Base-by-base conservation (phyloP, 2,797 vertebrate genomes). In the Philypnodon macrostomus region DNA sequence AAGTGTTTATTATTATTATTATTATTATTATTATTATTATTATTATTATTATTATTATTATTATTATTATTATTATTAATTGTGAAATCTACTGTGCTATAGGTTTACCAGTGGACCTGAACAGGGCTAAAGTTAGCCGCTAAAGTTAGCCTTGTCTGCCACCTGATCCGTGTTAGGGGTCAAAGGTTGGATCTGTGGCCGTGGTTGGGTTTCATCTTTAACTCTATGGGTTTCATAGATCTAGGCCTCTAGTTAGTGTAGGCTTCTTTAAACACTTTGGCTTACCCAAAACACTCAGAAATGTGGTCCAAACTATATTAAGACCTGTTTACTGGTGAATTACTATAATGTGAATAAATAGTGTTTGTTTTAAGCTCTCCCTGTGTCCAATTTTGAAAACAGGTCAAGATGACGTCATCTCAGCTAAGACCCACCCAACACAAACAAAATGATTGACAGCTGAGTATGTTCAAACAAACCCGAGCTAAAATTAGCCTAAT, bases 151-250 rank as follows among this genome's bases (percentile, higher is more conserved):
- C 14, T 38, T 7, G 1, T 37, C 53, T 64, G 84, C 81, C 73
- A 86, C 68, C 77, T 70, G 79, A 86, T 75, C 70, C 57, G 45
- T 47, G 56, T 55, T 26, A 38, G 1, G 68, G 81, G 69, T 86
- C 71, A 64, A 6, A 68, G 85, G 78, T 83, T 54, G 73, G 61
- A 66, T 73, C 57, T 55, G 53, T 53, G 50, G 56, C 46, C 7
- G 6, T 54, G 70, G 51, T 80, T 85, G 66, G 35, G 65, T 84
- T n/a, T n/a, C n/a, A n/a, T n/a, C n/a, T n/a, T n/a, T n/a, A n/a
- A n/a, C n/a, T n/a, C n/a, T n/a, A n/a, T 85, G 66, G 35, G 65
- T 84, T 86, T 84, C 77, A 71, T 48, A 52, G 67, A 31, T 27
- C 35, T 23, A 53, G 24, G 34, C 47, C 51, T 19, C 36, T 55